phyloP scores from a whole-genome alignment of 2,113 vertebrate species.

The Motacilla tschutschensis region DNA sequence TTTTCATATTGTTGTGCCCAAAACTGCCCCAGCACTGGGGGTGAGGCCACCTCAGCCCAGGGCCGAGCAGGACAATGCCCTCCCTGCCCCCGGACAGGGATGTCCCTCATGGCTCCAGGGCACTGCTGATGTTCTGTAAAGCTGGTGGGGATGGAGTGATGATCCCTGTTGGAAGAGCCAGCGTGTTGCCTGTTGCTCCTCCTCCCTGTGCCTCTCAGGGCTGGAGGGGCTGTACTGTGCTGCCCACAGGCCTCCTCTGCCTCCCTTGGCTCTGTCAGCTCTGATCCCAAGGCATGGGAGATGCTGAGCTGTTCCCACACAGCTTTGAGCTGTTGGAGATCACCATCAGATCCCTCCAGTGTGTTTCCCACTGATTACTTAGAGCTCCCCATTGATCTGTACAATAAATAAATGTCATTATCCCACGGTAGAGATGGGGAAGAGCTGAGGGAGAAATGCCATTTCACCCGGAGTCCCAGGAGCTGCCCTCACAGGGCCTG shows the following conservation, averaged over 20 bases:
- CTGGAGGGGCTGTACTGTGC: not conserved
- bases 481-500: not conserved
- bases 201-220: not conserved
- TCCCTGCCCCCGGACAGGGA: not conserved
- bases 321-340: not conserved
- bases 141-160: not conserved
- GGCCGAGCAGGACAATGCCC: not conserved
- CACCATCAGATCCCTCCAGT: not conserved
- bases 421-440: not conserved
- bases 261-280: not conserved
- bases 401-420: not conserved
- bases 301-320: not conserved
- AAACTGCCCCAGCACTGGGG: not conserved
- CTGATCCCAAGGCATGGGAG: fast-evolving
- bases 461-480: not conserved
- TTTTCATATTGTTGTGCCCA: not conserved
- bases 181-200: not conserved
- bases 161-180: not conserved
- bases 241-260: not conserved
- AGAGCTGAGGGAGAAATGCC: not conserved
- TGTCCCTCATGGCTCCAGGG: not conserved
- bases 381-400: not conserved
- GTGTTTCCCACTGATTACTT: not conserved
- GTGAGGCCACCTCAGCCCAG: not conserved
- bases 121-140: not conserved